Base-by-base conservation (phyloP, 2,888 invertebrate genomes). In the Halictus ligatus region DNA sequence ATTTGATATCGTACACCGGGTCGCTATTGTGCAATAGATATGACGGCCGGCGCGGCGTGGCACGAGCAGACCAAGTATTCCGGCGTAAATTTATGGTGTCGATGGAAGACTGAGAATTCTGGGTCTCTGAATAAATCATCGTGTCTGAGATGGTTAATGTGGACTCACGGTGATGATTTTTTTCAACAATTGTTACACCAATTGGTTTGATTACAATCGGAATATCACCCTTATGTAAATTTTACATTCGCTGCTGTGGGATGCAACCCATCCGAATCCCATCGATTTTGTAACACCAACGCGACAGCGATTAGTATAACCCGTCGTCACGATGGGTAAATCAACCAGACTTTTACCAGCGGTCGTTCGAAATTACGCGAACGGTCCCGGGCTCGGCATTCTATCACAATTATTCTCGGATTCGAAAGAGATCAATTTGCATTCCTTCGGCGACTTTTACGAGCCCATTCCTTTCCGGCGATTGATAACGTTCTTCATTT, bases 1-100 rank as follows among this genome's bases (percentile, higher is more conserved):
- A 84, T 89, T 89, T 78, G 78, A 78, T 74, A 86, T 80, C 40
- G 58, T 58, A 64, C 58, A 67, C 48, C 64, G 81, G 75, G 43
- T 75, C 29, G 67, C 73, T 78, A 83, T 84, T 86, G 64, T 77
- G 46, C 87, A 74, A 43, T 43, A 43, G 43, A 77, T 75, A 83
- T 72, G 74, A 86, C 74, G 43, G n/a, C 43, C 50, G 78, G 25
- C 1, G 15, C 35, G 35, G 35, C 35, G 35, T 5, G 78, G 25
- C 6, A 6, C 35, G 35, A 3, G 29, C 2, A 75, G 50, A 21
- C 43, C 48, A 85, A 85, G 77, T 87, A 78, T 80, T 82, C 60
- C 80, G 43, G 79, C 74, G 74, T 54, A 60, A 76, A 76, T 35
- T 35, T 35, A 50, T 84, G 60, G 69, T n/a, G 35, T 58, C 75